These are phyloP conservation scores for Dicrostonyx torquatus DNA, from an alignment of 2,797 vertebrate genomes.

Conservation along the genomic window DNA sequence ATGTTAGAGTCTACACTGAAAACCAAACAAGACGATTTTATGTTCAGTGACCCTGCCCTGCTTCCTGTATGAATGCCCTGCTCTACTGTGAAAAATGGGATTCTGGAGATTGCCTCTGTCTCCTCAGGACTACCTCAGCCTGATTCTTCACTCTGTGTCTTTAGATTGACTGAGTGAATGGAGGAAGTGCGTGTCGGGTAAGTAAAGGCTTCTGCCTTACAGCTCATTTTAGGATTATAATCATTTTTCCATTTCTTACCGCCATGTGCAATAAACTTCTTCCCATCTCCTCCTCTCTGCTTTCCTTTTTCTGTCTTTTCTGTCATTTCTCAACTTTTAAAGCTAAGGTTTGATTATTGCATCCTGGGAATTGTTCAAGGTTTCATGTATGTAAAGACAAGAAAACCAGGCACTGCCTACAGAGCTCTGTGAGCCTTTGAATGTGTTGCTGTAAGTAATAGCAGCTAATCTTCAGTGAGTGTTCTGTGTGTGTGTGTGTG, in stretches of 20 bases:
- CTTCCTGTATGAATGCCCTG: background rate
- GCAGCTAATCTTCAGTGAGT: background rate
- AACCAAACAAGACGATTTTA: background rate
- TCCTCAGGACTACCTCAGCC: background rate
- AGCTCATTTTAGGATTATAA: conserved; percentile 28
- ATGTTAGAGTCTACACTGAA: background rate
- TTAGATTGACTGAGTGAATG: conserved; percentile 27
- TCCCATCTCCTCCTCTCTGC: background rate
- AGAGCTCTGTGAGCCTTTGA: background rate
- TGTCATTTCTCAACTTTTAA: conserved; percentile 43
- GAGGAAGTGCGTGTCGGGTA: background rate
- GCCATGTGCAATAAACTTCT: background rate
- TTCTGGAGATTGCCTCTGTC: background rate
- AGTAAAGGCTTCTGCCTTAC: background rate
- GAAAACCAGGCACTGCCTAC: background rate
- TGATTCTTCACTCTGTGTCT: background rate
- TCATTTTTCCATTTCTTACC: conserved; percentile 4
- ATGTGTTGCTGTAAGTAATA: background rate
- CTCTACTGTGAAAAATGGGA: background rate
- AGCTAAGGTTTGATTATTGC: background rate
- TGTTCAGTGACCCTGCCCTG: background rate
- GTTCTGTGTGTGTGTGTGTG: background rate
- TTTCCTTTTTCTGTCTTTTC: background rate
- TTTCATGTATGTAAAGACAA: background rate
- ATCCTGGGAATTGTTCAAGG: background rate